phyloP scores from a whole-genome alignment of 2,113 vertebrate species.

The Dicaeum eximium region DNA sequence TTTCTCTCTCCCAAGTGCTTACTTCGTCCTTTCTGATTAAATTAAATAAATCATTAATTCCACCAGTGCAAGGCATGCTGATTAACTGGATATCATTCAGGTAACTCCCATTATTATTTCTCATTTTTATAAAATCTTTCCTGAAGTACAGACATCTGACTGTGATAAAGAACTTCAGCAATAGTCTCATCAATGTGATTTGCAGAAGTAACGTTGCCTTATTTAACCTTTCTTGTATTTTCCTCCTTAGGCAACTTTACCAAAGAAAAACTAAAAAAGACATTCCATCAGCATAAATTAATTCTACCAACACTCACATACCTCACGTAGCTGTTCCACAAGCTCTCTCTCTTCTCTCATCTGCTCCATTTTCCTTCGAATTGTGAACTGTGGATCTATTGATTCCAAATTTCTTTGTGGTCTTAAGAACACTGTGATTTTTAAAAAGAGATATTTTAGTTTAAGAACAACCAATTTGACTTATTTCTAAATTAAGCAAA shows the following conservation, averaged over 20 bases:
- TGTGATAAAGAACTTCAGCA: background rate
- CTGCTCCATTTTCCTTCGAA: slow-evolving; percentile 95
- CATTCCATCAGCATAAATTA: background rate
- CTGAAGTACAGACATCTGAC: background rate
- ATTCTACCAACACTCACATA: slow-evolving; percentile 37
- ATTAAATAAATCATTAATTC: background rate
- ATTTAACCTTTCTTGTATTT: background rate
- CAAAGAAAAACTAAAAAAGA: background rate
- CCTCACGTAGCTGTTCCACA: slow-evolving; percentile 84
- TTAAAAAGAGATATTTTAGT: background rate
- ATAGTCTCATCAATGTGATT: background rate
- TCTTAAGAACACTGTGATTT: slow-evolving; percentile 83
- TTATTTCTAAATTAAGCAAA: background rate
- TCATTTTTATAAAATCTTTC: background rate
- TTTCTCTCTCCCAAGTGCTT: background rate
- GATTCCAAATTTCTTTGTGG: slow-evolving; percentile 89
- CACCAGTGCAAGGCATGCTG: background rate
- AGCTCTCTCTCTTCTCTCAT: slow-evolving; percentile 82
- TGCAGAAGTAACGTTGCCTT: background rate
- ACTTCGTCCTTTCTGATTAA: background rate
- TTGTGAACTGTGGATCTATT: slow-evolving; percentile 92
- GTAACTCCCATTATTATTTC: background rate
- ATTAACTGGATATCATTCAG: background rate
- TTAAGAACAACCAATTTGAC: background rate
- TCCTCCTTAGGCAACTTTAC: background rate